These are phyloP conservation scores for Tychaedon coryphoeus DNA, from an alignment of 2,113 vertebrate species.

Conservation along the genomic window DNA sequence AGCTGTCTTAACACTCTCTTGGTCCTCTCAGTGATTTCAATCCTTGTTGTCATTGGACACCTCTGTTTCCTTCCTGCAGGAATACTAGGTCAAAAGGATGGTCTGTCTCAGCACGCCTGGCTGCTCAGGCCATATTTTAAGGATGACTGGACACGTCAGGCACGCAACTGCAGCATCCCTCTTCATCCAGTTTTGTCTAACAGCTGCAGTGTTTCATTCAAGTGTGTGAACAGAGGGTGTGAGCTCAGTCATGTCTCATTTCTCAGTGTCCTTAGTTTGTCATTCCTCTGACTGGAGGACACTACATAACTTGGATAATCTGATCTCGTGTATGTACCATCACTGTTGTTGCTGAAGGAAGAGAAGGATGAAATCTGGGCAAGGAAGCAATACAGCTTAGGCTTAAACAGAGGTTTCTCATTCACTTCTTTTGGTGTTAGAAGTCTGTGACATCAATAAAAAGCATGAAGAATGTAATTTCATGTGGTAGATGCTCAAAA, in stretches of 20 bases:
- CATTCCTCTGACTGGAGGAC: neutral
- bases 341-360: neutral
- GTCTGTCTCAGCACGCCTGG: neutral
- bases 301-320: neutral
- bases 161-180: neutral
- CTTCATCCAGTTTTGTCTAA: neutral
- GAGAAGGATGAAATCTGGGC: neutral
- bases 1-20: neutral
- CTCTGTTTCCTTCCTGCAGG: neutral
- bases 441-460: neutral
- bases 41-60: neutral
- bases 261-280: neutral
- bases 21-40: neutral
- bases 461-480: neutral
- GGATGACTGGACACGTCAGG: neutral
- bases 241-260: neutral
- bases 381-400: neutral
- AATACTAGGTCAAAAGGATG: neutral
- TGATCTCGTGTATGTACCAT: neutral
- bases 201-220: neutral
- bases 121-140: neutral
- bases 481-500: neutral
- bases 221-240: neutral
- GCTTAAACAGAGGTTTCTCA: neutral
- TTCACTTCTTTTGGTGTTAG: neutral